Conservation (phyloP, 53 echinoderm and acorn worm genomes). For the Holothuria scabra region DNA sequence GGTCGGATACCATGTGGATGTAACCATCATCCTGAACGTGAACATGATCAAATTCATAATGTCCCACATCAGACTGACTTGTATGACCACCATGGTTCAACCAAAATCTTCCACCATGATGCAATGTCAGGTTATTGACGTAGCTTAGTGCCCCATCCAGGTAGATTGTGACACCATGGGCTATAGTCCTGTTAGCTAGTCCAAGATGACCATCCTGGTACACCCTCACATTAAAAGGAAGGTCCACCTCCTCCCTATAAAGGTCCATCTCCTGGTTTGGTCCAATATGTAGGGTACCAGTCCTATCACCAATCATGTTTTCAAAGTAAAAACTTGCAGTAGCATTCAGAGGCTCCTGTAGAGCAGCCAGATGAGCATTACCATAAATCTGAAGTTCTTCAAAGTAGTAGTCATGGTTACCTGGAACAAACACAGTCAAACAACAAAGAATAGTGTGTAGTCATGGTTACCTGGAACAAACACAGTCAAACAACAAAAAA, state of each 20-base stretch:
- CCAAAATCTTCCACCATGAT: constrained; percentile 81
- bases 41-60: constrained; percentile 70
- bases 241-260: constrained; percentile 69
- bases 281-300: constrained; percentile 81
- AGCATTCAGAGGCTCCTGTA: constrained; percentile 59
- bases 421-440: constrained; percentile 12
- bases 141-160: constrained; percentile 70
- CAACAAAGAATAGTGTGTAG: no score
- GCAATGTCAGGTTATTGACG: constrained; percentile 69
- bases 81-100: constrained; percentile 76
- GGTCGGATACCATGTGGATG: constrained; percentile 83
- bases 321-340: constrained; percentile 82
- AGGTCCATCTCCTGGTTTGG: constrained; percentile 80
- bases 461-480: constrained; percentile 67
- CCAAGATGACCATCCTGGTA: constrained; percentile 80
- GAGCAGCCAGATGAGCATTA: constrained; percentile 77
- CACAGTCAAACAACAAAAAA: no score
- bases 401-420: constrained; percentile 82
- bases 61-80: constrained; percentile 49
- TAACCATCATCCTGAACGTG: constrained; percentile 87
- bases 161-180: constrained; percentile 80
- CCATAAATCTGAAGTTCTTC: constrained; percentile 90
- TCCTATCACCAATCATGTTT: constrained; percentile 91
- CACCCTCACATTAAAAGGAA: constrained; percentile 83
- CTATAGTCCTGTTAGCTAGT: constrained; percentile 73